Conservation (phyloP, 2,888 invertebrate genomes). For the Agrilus biguttatus region DNA sequence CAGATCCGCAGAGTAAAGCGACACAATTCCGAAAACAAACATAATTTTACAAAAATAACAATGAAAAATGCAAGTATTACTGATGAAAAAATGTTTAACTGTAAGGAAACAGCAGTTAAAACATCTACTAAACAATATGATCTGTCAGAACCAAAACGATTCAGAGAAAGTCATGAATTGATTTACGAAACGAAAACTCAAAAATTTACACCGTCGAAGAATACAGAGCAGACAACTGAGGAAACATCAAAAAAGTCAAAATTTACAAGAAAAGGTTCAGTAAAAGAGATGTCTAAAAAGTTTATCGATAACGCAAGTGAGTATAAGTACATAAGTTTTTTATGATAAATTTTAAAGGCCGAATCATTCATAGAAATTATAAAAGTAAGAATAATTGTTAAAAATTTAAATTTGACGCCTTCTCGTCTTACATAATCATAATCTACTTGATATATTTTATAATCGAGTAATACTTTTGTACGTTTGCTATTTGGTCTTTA, state of each 20-base stretch:
- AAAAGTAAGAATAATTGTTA: not conserved
- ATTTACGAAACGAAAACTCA: not conserved
- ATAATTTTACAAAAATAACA: slow-evolving; percentile 16
- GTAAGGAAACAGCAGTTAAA: too few species aligned
- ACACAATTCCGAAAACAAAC: slow-evolving; percentile 29
- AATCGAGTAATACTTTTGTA: too few species aligned
- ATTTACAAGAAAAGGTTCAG: slow-evolving; percentile 53
- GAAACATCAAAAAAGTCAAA: slow-evolving; percentile 19
- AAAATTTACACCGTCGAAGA: not conserved
- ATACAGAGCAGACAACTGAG: slow-evolving; percentile 4
- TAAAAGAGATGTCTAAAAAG: slow-evolving; percentile 65
- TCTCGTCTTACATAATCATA: too few species aligned
- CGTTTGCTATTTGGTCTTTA: too few species aligned
- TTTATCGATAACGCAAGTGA: slow-evolving; percentile 54
- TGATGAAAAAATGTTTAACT: not conserved
- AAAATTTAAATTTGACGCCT: too few species aligned
- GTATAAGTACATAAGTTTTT: not conserved
- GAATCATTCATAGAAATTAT: not conserved
- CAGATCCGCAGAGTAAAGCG: slow-evolving; percentile 63
- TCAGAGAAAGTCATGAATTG: too few species aligned
- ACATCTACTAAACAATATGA: too few species aligned
- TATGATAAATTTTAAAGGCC: too few species aligned
- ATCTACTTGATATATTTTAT: too few species aligned
- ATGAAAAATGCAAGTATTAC: slow-evolving; percentile 2
- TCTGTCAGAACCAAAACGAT: too few species aligned